Conservation (phyloP, 2,113 vertebrate species). For the Hucho hucho region DNA sequence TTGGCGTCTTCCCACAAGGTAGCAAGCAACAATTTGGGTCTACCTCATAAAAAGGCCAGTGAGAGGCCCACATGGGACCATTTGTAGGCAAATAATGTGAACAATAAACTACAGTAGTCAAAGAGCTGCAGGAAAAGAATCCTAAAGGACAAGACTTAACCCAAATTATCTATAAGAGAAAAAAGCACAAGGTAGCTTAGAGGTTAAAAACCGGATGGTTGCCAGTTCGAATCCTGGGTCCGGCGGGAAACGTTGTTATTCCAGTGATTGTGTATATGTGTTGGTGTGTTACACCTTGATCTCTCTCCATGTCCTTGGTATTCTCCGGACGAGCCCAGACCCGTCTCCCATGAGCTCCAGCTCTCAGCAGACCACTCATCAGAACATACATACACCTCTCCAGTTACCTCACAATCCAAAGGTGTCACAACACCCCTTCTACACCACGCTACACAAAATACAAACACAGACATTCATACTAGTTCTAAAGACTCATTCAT, state of each 20-base stretch:
- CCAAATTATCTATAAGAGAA: constrained; percentile 24
- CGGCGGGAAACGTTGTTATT: too few relatives aligned
- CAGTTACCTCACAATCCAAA: constrained; percentile 48
- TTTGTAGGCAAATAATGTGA: too few relatives aligned
- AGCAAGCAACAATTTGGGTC: too few relatives aligned
- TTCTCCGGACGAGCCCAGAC: constrained; percentile 20
- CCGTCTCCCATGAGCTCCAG: constrained; percentile 19
- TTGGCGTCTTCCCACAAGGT: too few relatives aligned
- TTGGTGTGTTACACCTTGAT: background rate
- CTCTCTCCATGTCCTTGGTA: background rate
- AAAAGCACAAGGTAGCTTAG: background rate
- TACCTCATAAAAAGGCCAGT: too few relatives aligned
- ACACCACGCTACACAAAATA: constrained; percentile 3
- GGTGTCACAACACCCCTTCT: constrained; percentile 7
- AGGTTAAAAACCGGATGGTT: too few relatives aligned
- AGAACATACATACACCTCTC: constrained; percentile 39
- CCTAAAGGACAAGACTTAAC: constrained; percentile 31
- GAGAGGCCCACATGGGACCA: too few relatives aligned
- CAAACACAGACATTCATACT: background rate
- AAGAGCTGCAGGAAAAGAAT: background rate
- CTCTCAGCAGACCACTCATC: constrained; percentile 23
- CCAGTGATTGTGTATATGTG: background rate
- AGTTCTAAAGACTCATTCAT: background rate
- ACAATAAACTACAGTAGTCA: too few relatives aligned
- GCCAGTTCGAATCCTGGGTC: too few relatives aligned